Evolutionary conservation across 2,888 invertebrate genomes (phyloP), one percentile per base, ranked within the genome.

Genomic region (Coleophora flavipennella): DNA sequence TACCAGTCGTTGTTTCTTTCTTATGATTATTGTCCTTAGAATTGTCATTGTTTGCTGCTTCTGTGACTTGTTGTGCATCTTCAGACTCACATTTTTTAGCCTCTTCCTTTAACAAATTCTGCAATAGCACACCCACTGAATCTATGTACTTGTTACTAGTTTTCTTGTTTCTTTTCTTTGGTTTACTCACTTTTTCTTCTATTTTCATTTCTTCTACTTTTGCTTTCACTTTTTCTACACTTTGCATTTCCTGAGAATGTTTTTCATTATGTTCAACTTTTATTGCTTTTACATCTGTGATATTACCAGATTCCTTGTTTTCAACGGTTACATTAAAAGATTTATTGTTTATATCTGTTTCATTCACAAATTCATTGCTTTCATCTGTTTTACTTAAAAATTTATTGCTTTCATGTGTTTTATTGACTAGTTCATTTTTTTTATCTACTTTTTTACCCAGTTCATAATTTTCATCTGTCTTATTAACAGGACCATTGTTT

Each of bases 111-210:
- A 86, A 70, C 45, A 89, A 71, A 69, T 69, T 87, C 49, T 87
- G 85, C 50, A 89, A 63, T 26, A 89, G 62, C 26, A 81, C 66
- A 4, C 89, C 89, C n/a, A 90, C 87, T 34, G 89, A 89, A 27
- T 76, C 78, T 11, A 87, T 50, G 33, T 79, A 65, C 44, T 55
- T 74, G 29, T 51, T 52, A 42, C 57, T 67, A 42, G 55, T 47
- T 49, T 63, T 75, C 41, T 67, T 75, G 44, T 56, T 66, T 29
- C 53, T 66, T 46, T 68, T 78, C 39, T 56, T 68, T 9, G 53
- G 40, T 44, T 70, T 73, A n/a, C 34, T 34, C 8, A 42, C 42
- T 42, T 68, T 42, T 2, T 38, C 33, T 33, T 42, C 32, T 13
- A 36, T 38, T 9, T 40, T 35, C 40, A 43, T 62, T 42, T 61